Conservation (phyloP, 2,888 invertebrate genomes). For the Autographa gamma region DNA sequence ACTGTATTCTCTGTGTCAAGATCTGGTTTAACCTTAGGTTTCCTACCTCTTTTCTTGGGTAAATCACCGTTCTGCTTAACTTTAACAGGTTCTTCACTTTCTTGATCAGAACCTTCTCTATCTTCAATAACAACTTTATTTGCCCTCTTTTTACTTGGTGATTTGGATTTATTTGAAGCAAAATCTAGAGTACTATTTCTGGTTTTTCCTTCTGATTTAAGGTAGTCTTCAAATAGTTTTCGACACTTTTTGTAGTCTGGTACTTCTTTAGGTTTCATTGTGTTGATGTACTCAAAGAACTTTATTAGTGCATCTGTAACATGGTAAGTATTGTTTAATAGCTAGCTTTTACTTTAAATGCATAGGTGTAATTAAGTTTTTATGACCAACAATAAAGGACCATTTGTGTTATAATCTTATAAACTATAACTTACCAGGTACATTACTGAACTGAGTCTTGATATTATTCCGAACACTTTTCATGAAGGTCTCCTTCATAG, state of each 20-base stretch:
- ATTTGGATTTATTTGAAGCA: conserved; percentile 64
- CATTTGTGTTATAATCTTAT: too few species aligned
- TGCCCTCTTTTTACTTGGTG: conserved; percentile 59
- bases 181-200: conserved; percentile 90
- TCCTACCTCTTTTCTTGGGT: conserved; percentile 58
- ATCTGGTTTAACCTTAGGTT: conserved; percentile 55
- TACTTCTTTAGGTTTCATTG: conserved; percentile 91
- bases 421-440: conserved; percentile 73
- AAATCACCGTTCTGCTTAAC: conserved; percentile 55
- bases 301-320: conserved; percentile 88
- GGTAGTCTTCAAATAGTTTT: conserved; percentile 90
- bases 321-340: neutral
- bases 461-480: conserved; percentile 80
- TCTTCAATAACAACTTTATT: conserved; percentile 47
- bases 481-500: conserved; percentile 92
- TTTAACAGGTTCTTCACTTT: conserved; percentile 49
- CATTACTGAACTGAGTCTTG: conserved; percentile 76
- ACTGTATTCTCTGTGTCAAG: conserved; percentile 73
- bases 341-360: neutral
- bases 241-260: conserved; percentile 93
- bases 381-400: too few species aligned
- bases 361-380: too few species aligned
- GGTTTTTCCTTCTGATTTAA: conserved; percentile 90
- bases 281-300: conserved; percentile 91
- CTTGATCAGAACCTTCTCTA: conserved; percentile 45